Evolutionary conservation across 1,140 invertebrate species (phyloP).

Genomic region (Octopus bimaculoides): DNA sequence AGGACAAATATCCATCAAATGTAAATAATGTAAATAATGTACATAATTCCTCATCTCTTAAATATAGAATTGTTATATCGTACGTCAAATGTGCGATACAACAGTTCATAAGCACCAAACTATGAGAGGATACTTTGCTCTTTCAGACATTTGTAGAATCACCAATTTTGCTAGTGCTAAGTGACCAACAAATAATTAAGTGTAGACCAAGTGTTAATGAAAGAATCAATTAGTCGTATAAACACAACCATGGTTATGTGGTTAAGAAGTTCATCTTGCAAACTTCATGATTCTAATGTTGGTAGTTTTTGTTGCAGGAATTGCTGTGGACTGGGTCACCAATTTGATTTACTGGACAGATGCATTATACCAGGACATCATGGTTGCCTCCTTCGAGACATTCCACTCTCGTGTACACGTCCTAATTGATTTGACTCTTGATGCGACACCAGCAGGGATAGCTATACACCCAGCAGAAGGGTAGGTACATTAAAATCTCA

Average conservation of each 20-base stretch:
- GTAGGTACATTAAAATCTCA: background rate
- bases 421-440: background rate
- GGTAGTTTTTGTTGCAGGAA: background rate
- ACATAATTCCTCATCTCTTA: no score
- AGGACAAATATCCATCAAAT: no score
- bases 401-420: background rate
- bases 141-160: background rate
- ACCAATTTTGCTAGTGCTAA: background rate
- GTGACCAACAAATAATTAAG: background rate
- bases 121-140: no score
- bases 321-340: constrained; percentile 10
- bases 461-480: constrained; percentile 7
- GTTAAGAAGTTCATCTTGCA: background rate
- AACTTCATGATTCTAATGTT: background rate
- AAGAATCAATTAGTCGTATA: background rate
- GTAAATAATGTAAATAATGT: no score
- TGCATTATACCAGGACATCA: background rate
- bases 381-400: background rate
- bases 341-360: constrained; percentile 12
- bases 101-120: no score
- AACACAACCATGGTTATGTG: background rate
- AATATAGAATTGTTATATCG: no score
- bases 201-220: background rate
- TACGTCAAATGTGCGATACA: no score
- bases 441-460: background rate